These are phyloP conservation scores for Rhopalosiphum maidis DNA, from an alignment of 1,140 invertebrate genomes.

Conservation along the genomic window DNA sequence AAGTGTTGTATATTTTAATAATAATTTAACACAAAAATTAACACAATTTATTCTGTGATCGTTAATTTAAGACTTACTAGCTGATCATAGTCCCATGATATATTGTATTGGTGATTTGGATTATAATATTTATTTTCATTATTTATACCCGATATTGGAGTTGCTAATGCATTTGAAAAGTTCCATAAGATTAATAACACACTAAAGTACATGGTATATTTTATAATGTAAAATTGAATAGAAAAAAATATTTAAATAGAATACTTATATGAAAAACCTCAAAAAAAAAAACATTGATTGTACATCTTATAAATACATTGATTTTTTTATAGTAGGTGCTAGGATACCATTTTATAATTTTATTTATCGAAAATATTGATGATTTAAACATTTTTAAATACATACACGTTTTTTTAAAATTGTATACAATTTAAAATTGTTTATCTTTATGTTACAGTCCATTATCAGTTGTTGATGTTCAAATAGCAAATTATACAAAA, in stretches of 20 bases:
- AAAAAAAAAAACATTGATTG: background rate
- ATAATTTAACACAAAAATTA: no score
- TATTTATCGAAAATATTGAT: background rate
- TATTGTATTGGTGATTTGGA: background rate
- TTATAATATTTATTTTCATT: conserved; percentile 12
- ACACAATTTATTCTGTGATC: background rate
- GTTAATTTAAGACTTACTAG: background rate
- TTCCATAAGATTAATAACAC: background rate
- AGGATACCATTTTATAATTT: background rate
- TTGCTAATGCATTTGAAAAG: background rate
- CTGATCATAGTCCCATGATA: conserved; percentile 5
- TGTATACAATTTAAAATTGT: background rate
- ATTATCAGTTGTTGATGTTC: background rate
- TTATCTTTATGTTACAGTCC: background rate
- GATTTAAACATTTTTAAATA: background rate
- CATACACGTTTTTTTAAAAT: background rate
- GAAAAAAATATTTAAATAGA: background rate
- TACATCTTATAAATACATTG: no score
- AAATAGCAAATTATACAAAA: background rate
- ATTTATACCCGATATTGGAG: background rate
- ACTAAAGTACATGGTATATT: background rate
- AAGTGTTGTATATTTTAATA: no score
- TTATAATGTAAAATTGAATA: background rate
- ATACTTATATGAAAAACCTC: background rate
- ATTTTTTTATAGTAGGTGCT: background rate